Evolutionary conservation across 2,113 vertebrate genomes (phyloP), one percentile per base, ranked within the genome.

Genomic region (Mormyrus lacerda): DNA sequence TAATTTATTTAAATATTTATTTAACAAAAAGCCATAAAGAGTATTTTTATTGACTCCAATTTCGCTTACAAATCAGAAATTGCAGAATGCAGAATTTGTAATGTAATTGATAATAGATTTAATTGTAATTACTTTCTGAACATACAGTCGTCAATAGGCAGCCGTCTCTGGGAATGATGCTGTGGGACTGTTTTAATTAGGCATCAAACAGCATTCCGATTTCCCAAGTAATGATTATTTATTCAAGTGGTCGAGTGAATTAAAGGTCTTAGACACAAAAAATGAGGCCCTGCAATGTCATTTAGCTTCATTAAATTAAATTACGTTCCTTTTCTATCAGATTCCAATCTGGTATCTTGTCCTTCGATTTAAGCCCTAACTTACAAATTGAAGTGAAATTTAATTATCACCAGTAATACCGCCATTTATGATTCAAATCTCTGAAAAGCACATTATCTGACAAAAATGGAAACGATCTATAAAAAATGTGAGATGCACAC

Each of bases 251-350:
- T 76, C 31, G 35, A 76, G 69, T 42, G 69, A 76, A 76, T 76
- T 76, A 76, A 42, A 39, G 15, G 39, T 84, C 42, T 84, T 47
- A 47, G 9, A 47, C 44, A 84, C 39, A 84, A 84, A 84, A 84
- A 84, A 84, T 45, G 8, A 21, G 44, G 8, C 82, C 9, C 44
- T 47, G 42, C 42, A 42, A 45, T 47, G 39, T 84, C 39, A 84
- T 84, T 84, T 21, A 84, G 44, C 44, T 84, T 45, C 82, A 84
- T 84, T 47, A 84, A 84, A 47, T 84, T 84, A 84, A 84, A 84
- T 84, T 84, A 21, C 39, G 39, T 84, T 47, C 44, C 82, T n/a
- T 84, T 47, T 84, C 39, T 42, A 24, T 84, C 82, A 45, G 17
- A 84, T 45, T 84, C 82, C 7, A 84, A 47, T 84, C 44, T 24